These are phyloP conservation scores for Chloroclystis v-ata DNA, from an alignment of 2,888 invertebrate genomes.

Conservation along the genomic window DNA sequence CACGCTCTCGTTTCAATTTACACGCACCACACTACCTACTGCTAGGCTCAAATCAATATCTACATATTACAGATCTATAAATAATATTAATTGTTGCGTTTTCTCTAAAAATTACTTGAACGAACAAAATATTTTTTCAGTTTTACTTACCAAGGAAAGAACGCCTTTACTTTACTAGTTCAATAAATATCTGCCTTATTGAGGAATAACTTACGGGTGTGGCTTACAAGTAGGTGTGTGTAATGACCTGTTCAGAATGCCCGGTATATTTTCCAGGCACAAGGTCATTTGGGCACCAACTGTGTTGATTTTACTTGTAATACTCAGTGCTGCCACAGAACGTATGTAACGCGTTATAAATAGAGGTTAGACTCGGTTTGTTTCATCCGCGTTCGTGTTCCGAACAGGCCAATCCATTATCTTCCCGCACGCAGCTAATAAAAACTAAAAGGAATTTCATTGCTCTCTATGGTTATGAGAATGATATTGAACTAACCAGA, in stretches of 20 bases:
- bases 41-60: no score
- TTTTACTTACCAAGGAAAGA: no score
- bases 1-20: conserved; percentile 13
- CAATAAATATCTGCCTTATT: no score
- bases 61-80: background rate
- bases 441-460: conserved; percentile 67
- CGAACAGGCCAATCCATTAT: conserved; percentile 70
- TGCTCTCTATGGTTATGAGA: conserved; percentile 38
- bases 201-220: background rate
- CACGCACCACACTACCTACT: background rate
- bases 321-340: conserved; percentile 62
- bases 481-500: conserved; percentile 24
- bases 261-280: conserved; percentile 21
- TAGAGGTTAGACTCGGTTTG: conserved; percentile 61
- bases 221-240: conserved; percentile 9
- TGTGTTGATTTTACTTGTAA: conserved; percentile 61
- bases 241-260: conserved; percentile 23
- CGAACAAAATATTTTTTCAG: no score
- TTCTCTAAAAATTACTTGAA: no score
- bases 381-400: conserved; percentile 54
- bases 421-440: conserved; percentile 67
- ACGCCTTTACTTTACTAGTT: no score
- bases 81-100: background rate
- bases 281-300: conserved; percentile 41
- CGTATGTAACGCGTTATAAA: conserved; percentile 66